A percentile compares a stretch with the other conserved stretches of the same genome.
Evolutionary conservation across 2,113 vertebrate species (phyloP).

Genomic region (Epinephelus lanceolatus): DNA sequence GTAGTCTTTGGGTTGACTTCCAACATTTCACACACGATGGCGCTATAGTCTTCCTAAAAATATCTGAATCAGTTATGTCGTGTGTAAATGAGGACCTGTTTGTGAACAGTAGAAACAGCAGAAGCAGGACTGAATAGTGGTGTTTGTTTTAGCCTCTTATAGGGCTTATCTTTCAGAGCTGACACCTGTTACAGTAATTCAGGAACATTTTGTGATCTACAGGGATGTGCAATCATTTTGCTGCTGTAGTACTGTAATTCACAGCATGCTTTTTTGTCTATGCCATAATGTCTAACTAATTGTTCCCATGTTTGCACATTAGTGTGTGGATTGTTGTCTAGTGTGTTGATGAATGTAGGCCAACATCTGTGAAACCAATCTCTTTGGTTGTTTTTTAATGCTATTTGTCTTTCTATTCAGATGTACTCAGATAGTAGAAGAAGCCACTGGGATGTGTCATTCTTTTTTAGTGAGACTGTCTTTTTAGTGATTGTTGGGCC

Average conservation of each 20-base stretch:
- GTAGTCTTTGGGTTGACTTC: not conserved
- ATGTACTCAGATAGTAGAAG: too few species aligned
- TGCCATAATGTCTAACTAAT: not conserved
- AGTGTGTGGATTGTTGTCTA: not conserved
- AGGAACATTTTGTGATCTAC: not conserved
- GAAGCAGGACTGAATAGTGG: too few species aligned
- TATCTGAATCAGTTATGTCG: not conserved
- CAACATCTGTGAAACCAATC: too few species aligned
- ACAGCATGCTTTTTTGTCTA: not conserved
- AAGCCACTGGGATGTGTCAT: too few species aligned
- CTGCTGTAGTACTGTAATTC: not conserved
- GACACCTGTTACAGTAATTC: not conserved
- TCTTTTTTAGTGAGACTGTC: too few species aligned
- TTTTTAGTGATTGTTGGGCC: too few species aligned
- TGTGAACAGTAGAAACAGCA: not conserved
- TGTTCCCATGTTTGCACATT: too few species aligned
- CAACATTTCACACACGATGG: slow-evolving; percentile 30
- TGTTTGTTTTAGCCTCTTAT: not conserved
- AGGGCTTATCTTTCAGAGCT: not conserved
- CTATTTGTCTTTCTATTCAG: too few species aligned
- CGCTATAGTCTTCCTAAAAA: not conserved
- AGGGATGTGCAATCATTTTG: not conserved
- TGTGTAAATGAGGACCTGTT: not conserved
- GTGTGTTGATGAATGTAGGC: too few species aligned
- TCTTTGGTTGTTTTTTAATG: too few species aligned